A percentile compares a stretch with the other conserved stretches of the same genome.
Conservation (phyloP, 30 jellyfish, hydroid and myxozoan genomes). For the Hydractinia symbiolongicarpus region DNA sequence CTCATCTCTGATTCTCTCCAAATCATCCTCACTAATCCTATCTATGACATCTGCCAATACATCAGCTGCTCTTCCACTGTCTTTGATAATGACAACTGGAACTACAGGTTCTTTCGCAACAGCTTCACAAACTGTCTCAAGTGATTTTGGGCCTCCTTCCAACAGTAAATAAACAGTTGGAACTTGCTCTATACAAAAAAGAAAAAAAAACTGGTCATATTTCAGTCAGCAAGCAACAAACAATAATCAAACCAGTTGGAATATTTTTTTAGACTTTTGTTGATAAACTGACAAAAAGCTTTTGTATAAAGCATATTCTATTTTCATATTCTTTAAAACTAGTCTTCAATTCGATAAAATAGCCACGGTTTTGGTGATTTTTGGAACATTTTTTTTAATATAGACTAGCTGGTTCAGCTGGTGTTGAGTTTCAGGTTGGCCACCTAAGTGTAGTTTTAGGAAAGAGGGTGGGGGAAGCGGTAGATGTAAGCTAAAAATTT, state of each 20-base stretch:
- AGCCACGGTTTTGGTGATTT: too few relatives aligned
- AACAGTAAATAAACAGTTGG: conserved; percentile 83
- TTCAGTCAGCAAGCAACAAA: neutral
- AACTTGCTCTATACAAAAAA: conserved; percentile 24
- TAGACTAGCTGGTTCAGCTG: too few relatives aligned
- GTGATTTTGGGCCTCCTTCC: conserved; percentile 97
- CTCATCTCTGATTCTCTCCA: neutral
- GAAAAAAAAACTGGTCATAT: neutral
- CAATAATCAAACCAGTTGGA: neutral
- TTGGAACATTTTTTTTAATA: too few relatives aligned
- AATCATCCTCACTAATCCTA: conserved; percentile 9
- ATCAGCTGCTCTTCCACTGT: conserved; percentile 99
- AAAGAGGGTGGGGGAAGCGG: too few relatives aligned
- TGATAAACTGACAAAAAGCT: too few relatives aligned
- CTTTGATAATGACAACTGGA: conserved; percentile 91
- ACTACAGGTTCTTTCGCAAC: conserved; percentile 74
- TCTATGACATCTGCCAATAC: conserved; percentile 33
- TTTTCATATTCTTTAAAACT: too few relatives aligned
- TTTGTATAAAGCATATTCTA: too few relatives aligned
- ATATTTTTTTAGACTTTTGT: neutral
- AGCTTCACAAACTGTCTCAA: conserved; percentile 74
- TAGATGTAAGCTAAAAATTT: too few relatives aligned
- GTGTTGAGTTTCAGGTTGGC: too few relatives aligned
- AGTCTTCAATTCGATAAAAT: too few relatives aligned
- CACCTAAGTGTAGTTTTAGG: too few relatives aligned